A percentile compares a stretch with the other conserved stretches of the same genome.
These are phyloP conservation scores for Brienomyrus brachyistius DNA, from an alignment of 2,113 vertebrate genomes.

Conservation along the genomic window DNA sequence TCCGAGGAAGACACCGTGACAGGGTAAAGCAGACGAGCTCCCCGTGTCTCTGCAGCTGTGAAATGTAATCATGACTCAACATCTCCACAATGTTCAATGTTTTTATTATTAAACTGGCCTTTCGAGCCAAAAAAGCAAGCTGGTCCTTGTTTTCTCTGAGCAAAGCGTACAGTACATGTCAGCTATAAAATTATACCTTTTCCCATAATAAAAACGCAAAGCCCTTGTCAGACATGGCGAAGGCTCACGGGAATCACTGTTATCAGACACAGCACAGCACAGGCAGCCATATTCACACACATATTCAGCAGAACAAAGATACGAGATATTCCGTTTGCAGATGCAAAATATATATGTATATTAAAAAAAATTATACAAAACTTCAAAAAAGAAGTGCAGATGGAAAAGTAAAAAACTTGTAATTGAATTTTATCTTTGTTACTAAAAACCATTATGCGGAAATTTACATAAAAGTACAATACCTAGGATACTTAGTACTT, in stretches of 20 bases:
- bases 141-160: conserved; percentile 8
- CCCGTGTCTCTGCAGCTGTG: neutral
- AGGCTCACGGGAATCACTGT: conserved; percentile 41
- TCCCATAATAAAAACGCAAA: conserved; percentile 33
- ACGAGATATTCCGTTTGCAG: conserved; percentile 4
- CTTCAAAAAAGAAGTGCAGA: conserved; percentile 21
- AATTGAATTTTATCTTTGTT: neutral
- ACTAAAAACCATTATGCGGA: neutral
- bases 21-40: neutral
- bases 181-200: conserved; percentile 34
- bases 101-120: conserved; percentile 45
- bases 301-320: conserved; percentile 24
- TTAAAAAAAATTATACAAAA: conserved; percentile 11
- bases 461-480: neutral
- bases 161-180: conserved; percentile 25
- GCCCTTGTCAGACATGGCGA: conserved; percentile 26
- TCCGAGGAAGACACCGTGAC: neutral
- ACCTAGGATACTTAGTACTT: neutral
- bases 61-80: neutral
- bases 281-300: conserved; percentile 27
- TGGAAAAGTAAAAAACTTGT: conserved; percentile 25
- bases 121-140: conserved; percentile 31
- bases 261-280: conserved; percentile 31
- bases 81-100: neutral
- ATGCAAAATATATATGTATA: conserved; percentile 8